These are phyloP conservation scores for Halocynthia roretzi DNA, from an alignment of 23 tunicate genomes.

Conservation along the genomic window DNA sequence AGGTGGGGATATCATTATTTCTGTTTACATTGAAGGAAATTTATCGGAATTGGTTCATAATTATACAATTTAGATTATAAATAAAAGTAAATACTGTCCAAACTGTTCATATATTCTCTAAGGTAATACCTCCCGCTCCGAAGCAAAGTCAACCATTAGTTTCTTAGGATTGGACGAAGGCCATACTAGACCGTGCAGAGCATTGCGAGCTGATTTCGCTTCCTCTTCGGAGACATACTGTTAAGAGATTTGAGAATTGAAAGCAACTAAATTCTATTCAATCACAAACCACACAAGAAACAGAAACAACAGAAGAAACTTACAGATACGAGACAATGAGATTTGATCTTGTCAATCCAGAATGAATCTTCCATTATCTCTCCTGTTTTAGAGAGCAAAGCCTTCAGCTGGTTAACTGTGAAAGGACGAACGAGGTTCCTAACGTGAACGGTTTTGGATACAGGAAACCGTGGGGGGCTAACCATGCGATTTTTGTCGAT, in stretches of 20 bases:
- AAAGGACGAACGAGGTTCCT: conserved; percentile 91
- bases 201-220: conserved; percentile 51
- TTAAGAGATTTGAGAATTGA: neutral
- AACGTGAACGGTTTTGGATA: conserved; percentile 57
- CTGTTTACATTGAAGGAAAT: too few species aligned
- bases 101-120: too few species aligned
- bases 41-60: too few species aligned
- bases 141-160: conserved; percentile 54
- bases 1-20: too few species aligned
- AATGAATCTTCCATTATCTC: conserved; percentile 62
- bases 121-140: conserved; percentile 35
- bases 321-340: conserved; percentile 84
- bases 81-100: too few species aligned
- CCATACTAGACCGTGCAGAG: conserved; percentile 79
- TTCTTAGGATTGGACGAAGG: conserved; percentile 89
- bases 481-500: conserved; percentile 19
- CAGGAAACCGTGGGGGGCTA: conserved; percentile 43
- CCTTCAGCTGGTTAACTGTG: conserved; percentile 72
- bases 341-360: conserved; percentile 94
- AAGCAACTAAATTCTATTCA: neutral
- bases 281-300: neutral
- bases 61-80: too few species aligned
- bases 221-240: conserved; percentile 71
- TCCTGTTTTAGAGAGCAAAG: conserved; percentile 58
- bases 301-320: conserved; percentile 11